Evolutionary conservation across 2,797 vertebrate species (phyloP).

Genomic region (Spea hammondii): DNA sequence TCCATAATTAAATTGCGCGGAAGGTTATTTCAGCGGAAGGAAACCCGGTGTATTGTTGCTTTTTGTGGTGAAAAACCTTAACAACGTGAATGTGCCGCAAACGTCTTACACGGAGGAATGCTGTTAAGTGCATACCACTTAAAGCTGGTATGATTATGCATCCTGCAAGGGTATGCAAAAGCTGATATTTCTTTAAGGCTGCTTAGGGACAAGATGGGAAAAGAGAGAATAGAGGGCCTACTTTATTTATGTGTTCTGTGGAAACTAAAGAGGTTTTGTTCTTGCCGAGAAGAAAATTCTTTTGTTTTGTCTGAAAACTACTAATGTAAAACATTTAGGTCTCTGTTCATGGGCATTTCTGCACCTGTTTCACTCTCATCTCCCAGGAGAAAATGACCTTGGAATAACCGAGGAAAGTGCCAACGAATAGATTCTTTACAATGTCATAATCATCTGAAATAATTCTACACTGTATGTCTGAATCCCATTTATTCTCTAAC

Average conservation of each 20-base stretch:
- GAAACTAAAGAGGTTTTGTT: slow-evolving; percentile 26
- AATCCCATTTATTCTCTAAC: slow-evolving; percentile 40
- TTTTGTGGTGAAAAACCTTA: no score
- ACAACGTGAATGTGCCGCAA: no score
- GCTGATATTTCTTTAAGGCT: no score
- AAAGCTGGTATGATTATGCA: no score
- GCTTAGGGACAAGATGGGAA: background rate
- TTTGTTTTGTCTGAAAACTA: slow-evolving; percentile 35
- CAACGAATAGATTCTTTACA: slow-evolving; percentile 44
- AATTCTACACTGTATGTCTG: slow-evolving; percentile 36
- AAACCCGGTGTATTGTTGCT: no score
- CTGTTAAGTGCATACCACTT: no score
- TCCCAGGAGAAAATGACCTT: slow-evolving; percentile 45
- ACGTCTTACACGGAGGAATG: no score
- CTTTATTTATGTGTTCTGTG: slow-evolving; percentile 2
- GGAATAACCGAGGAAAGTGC: slow-evolving; percentile 42
- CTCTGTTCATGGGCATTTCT: slow-evolving; percentile 36
- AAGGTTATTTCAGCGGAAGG: no score
- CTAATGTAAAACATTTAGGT: slow-evolving; percentile 44
- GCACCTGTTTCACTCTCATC: slow-evolving; percentile 46
- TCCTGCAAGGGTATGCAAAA: no score
- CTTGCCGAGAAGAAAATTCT: slow-evolving; percentile 26
- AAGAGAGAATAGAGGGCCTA: background rate
- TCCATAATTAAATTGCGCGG: no score
- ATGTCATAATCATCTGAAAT: slow-evolving; percentile 48